A percentile compares a stretch with the other conserved stretches of the same genome.
Evolutionary conservation across 2,888 invertebrate species (phyloP).

Genomic region (Brachynemurus nebulosus): DNA sequence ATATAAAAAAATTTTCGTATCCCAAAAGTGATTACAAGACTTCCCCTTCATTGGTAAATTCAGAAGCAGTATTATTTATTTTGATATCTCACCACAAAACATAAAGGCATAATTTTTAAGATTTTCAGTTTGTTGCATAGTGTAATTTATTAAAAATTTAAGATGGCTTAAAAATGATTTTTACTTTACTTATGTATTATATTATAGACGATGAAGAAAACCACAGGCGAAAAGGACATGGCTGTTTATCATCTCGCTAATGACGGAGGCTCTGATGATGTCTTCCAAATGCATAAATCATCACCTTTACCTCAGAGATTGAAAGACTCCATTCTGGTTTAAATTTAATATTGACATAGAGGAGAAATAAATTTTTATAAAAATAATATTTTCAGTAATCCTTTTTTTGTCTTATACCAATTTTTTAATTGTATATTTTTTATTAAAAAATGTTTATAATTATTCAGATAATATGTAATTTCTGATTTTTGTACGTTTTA

Average conservation of each 20-base stretch:
- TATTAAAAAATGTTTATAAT: neutral
- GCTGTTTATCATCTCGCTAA: constrained; percentile 52
- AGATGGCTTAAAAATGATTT: no score
- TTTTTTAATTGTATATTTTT: neutral
- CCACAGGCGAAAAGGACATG: constrained; percentile 43
- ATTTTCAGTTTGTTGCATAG: neutral
- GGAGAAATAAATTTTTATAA: neutral
- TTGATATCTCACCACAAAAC: neutral
- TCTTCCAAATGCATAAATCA: constrained; percentile 1
- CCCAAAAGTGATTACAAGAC: no score
- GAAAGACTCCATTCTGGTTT: constrained; percentile 4
- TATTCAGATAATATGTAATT: neutral
- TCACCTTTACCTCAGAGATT: constrained; percentile 5
- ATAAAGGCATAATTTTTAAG: neutral
- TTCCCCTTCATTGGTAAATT: no score
- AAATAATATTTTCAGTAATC: neutral
- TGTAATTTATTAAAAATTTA: neutral
- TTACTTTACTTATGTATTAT: no score
- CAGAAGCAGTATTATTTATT: neutral
- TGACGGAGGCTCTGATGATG: constrained; percentile 21
- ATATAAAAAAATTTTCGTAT: no score
- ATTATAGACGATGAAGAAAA: constrained; percentile 45
- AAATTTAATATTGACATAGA: neutral
- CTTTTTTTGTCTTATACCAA: neutral
- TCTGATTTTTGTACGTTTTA: neutral